Evolutionary conservation across 2,797 vertebrate genomes (phyloP).

Genomic region (Sebastes iracundus): DNA sequence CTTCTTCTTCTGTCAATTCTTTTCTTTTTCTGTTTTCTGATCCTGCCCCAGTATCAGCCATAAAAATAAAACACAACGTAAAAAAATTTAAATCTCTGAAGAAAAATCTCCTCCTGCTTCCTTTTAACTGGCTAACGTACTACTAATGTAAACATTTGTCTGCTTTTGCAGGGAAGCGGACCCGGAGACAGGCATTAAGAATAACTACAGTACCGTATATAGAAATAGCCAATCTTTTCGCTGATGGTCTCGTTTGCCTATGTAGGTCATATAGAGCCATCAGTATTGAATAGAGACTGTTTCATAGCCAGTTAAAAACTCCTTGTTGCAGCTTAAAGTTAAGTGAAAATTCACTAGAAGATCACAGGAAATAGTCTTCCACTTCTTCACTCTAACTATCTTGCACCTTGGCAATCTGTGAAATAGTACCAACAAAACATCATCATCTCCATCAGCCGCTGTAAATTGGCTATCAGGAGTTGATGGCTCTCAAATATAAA

Average conservation of each 20-base stretch:
- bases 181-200: not conserved
- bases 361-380: conserved; percentile 4
- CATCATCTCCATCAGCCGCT: conserved; percentile 39
- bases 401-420: conserved; percentile 20
- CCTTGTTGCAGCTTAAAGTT: not conserved
- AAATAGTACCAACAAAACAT: conserved; percentile 28
- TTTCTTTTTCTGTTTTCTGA: not conserved
- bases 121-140: not conserved
- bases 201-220: not conserved
- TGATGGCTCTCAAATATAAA: conserved; percentile 43
- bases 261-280: not conserved
- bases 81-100: too few species aligned
- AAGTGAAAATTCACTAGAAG: not conserved
- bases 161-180: not conserved
- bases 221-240: not conserved
- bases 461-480: conserved; percentile 47
- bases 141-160: not conserved
- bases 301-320: not conserved
- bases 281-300: not conserved
- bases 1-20: not conserved
- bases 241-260: not conserved
- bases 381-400: not conserved
- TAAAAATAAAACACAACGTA: too few species aligned
- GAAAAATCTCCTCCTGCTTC: not conserved
- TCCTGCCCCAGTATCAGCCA: not conserved